These are phyloP conservation scores for Laspeyria flexula DNA, from an alignment of 2,888 invertebrate genomes.

Conservation along the genomic window DNA sequence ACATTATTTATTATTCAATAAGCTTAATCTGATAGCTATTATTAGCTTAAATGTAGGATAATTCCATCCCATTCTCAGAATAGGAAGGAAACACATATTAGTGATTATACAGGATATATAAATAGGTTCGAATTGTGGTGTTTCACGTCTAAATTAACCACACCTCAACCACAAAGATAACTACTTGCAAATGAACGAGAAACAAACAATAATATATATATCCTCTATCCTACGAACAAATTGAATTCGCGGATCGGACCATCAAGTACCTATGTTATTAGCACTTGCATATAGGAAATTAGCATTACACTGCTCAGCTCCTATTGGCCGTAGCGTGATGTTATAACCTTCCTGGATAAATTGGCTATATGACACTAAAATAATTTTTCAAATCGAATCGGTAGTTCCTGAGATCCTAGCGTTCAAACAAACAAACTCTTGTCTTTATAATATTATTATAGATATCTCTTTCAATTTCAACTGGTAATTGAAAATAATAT, in stretches of 20 bases:
- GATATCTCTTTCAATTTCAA: too few species aligned
- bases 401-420: too few species aligned
- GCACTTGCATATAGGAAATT: constrained; percentile 57
- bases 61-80: neutral
- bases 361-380: too few species aligned
- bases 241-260: constrained; percentile 48
- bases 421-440: too few species aligned
- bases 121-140: neutral
- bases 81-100: constrained; percentile 1
- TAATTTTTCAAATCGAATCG: too few species aligned
- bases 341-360: too few species aligned
- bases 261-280: constrained; percentile 54
- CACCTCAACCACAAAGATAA: constrained; percentile 5
- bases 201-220: constrained; percentile 19
- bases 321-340: too few species aligned
- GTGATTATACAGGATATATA: neutral
- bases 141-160: constrained; percentile 1
- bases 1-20: too few species aligned
- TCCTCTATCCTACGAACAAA: constrained; percentile 18
- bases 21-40: too few species aligned
- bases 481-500: too few species aligned
- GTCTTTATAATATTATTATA: too few species aligned
- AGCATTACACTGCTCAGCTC: constrained; percentile 60
- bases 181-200: constrained; percentile 8
- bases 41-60: neutral